Conservation (phyloP, 2,113 vertebrate genomes). For the Mirounga angustirostris region DNA sequence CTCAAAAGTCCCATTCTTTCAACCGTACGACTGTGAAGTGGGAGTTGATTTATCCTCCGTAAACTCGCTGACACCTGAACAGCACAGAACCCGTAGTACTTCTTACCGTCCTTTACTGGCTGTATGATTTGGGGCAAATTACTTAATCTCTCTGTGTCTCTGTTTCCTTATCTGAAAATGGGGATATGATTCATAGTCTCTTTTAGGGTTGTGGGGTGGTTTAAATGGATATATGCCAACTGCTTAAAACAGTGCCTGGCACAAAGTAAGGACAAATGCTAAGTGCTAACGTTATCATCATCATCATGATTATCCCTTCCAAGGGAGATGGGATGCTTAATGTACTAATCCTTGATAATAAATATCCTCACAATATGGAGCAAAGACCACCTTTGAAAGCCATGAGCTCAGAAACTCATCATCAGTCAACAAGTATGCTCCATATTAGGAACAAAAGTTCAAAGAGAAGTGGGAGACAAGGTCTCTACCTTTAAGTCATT, state of each 20-base stretch:
- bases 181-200: neutral
- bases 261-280: slow-evolving; percentile 10
- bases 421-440: neutral
- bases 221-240: neutral
- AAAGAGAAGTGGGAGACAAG: neutral
- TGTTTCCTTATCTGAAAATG: slow-evolving; percentile 22
- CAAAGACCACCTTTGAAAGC: neutral
- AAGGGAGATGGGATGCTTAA: neutral
- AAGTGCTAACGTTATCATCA: neutral
- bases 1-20: neutral
- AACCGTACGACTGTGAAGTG: neutral
- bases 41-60: neutral
- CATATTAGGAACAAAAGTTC: neutral
- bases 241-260: neutral
- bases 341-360: neutral
- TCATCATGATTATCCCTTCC: neutral
- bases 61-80: neutral
- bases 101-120: neutral
- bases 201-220: neutral
- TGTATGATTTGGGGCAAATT: neutral
- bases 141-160: neutral
- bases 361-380: neutral
- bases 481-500: neutral
- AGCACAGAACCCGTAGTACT: neutral
- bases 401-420: neutral